phyloP scores from a whole-genome alignment of 2,797 vertebrate genomes.

The Helostoma temminkii region DNA sequence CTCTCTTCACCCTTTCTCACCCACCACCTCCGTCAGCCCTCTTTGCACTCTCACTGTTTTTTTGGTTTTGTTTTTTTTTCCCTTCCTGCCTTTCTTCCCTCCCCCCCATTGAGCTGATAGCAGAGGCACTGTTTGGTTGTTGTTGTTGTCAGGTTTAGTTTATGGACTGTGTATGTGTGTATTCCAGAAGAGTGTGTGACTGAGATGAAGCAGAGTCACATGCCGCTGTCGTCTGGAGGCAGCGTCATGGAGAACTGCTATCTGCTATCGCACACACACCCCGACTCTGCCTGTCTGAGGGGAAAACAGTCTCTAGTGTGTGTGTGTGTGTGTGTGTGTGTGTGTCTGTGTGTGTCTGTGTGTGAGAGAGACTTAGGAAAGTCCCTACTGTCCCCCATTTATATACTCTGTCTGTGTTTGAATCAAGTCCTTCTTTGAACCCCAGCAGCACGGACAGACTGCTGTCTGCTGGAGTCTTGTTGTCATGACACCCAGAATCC shows the following conservation, averaged over 20 bases:
- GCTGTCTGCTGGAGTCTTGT: slow-evolving; percentile 57
- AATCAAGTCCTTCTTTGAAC: slow-evolving; percentile 38
- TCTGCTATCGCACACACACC: slow-evolving; percentile 69
- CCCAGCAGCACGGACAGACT: slow-evolving; percentile 42
- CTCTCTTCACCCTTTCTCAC: background rate
- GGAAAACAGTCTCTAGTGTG: slow-evolving; percentile 38
- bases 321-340: slow-evolving; percentile 23
- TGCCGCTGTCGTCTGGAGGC: slow-evolving; percentile 74
- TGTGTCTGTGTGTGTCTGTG: slow-evolving; percentile 36
- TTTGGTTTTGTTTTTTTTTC: background rate
- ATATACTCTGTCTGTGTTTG: slow-evolving; percentile 35
- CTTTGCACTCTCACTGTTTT: slow-evolving; percentile 10
- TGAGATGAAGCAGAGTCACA: slow-evolving; percentile 80
- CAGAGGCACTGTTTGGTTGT: slow-evolving; percentile 38
- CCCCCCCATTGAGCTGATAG: slow-evolving; percentile 25
- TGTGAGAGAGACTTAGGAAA: slow-evolving; percentile 64
- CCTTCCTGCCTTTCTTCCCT: background rate
- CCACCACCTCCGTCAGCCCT: background rate
- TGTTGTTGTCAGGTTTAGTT: slow-evolving; percentile 48
- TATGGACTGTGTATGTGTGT: slow-evolving; percentile 30
- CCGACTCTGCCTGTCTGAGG: slow-evolving; percentile 33
- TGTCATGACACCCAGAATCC: slow-evolving; percentile 49
- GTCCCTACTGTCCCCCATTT: slow-evolving; percentile 62
- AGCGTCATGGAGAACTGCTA: slow-evolving; percentile 72
- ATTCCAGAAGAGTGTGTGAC: slow-evolving; percentile 48